Evolutionary conservation across 2,888 invertebrate species (phyloP).

Genomic region (Phengaris arion): DNA sequence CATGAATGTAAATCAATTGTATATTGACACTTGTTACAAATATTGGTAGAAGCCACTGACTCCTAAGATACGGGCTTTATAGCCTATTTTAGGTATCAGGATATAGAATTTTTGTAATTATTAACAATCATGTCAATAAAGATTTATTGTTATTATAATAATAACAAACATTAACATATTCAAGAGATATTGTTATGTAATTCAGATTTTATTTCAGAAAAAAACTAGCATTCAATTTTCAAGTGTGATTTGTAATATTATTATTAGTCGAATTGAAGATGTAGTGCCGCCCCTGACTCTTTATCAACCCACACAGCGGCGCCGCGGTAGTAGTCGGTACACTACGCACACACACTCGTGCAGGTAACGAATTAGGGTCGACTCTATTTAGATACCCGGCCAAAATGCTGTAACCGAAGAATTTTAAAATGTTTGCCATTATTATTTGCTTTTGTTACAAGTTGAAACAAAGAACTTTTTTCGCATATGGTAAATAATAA

Average conservation of each 20-base stretch:
- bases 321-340: constrained; percentile 39
- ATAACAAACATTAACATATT: too few relatives aligned
- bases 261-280: constrained; percentile 29
- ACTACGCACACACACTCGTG: constrained; percentile 53
- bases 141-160: too few relatives aligned
- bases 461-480: background rate
- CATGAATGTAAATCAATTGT: too few relatives aligned
- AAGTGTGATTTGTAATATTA: constrained; percentile 32
- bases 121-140: too few relatives aligned
- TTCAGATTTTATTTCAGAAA: too few relatives aligned
- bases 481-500: background rate
- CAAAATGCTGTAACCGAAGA: constrained; percentile 33
- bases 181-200: too few relatives aligned
- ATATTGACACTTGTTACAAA: too few relatives aligned
- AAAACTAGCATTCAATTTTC: background rate
- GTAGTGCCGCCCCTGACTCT: constrained; percentile 51
- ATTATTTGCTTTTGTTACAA: constrained; percentile 5
- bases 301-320: constrained; percentile 53
- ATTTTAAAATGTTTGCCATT: constrained; percentile 3
- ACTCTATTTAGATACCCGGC: constrained; percentile 46
- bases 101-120: too few relatives aligned
- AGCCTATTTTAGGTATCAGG: too few relatives aligned
- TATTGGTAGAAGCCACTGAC: too few relatives aligned
- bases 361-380: constrained; percentile 70
- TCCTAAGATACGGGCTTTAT: too few relatives aligned